Percentiles rank a stretch among this genome's conserved stretches.
phyloP scores from a whole-genome alignment of 2,797 vertebrate genomes.

The Leptodactylus fallax region DNA sequence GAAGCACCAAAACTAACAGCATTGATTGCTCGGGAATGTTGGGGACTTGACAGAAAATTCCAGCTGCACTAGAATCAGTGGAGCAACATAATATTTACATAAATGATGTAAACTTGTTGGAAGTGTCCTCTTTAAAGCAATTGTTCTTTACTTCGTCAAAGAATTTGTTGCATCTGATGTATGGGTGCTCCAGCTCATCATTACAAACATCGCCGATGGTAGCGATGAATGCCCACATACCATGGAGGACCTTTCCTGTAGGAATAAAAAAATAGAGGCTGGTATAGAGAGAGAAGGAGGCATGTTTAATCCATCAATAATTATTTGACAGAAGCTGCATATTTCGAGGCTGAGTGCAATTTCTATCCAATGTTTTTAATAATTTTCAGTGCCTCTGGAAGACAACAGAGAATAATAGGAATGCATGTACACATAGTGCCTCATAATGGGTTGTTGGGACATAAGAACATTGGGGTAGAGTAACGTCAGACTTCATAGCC shows the following conservation, averaged over 20 bases:
- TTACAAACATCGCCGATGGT: constrained; percentile 82
- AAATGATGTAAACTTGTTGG: no score
- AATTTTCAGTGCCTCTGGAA: constrained; percentile 76
- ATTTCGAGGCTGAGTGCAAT: constrained; percentile 74
- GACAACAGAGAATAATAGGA: not conserved
- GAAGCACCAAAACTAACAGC: no score
- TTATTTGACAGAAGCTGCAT: constrained; percentile 76
- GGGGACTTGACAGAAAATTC: no score
- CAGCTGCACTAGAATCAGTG: no score
- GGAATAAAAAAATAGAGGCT: not conserved
- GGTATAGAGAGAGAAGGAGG: no score
- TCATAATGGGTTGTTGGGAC: not conserved
- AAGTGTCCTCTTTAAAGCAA: constrained; percentile 75
- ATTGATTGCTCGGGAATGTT: no score
- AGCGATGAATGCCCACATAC: constrained; percentile 81
- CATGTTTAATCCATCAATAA: constrained; percentile 80
- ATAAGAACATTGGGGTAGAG: not conserved
- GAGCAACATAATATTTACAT: no score
- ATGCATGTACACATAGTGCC: not conserved
- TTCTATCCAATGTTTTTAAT: constrained; percentile 81
- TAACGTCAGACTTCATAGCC: no score
- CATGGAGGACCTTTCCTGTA: constrained; percentile 80
- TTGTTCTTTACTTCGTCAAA: constrained; percentile 74
- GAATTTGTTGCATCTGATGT: constrained; percentile 76
- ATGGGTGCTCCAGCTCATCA: constrained; percentile 78